Evolutionary conservation across 1,140 invertebrate genomes (phyloP).

Genomic region (Pseudomyrmex pallidus): DNA sequence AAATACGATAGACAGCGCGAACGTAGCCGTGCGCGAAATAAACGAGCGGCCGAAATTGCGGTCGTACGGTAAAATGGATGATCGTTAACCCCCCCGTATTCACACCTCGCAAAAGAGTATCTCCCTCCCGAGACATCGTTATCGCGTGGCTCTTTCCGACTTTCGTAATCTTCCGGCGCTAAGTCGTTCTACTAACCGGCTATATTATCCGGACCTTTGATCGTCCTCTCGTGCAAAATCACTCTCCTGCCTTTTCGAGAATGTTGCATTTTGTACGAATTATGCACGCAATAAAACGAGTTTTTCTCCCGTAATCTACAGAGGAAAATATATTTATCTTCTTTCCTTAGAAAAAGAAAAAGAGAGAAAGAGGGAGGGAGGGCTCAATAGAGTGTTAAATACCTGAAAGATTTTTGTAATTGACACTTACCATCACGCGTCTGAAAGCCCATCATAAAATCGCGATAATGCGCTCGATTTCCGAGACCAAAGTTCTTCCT

Average conservation of each 20-base stretch:
- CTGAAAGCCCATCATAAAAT: too few species aligned
- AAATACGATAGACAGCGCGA: too few species aligned
- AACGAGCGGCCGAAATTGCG: too few species aligned
- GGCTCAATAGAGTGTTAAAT: background rate
- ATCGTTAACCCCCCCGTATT: slow-evolving; percentile 6
- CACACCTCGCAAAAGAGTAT: background rate
- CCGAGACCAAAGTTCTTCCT: too few species aligned
- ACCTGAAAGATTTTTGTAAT: too few species aligned
- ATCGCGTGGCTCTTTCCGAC: background rate
- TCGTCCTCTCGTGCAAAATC: too few species aligned
- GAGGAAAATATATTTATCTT: background rate
- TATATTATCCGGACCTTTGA: background rate
- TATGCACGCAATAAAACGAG: background rate
- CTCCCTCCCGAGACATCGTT: slow-evolving; percentile 7
- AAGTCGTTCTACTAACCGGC: background rate
- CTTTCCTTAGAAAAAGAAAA: background rate
- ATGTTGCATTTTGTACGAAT: background rate
- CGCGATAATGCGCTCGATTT: too few species aligned
- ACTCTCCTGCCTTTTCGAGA: background rate
- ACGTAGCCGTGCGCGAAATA: too few species aligned
- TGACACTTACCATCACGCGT: too few species aligned
- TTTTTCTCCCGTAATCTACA: background rate
- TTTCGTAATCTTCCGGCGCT: background rate
- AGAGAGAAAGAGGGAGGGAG: background rate
- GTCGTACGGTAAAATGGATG: background rate